These are phyloP conservation scores for Colostygia pectinataria DNA, from an alignment of 2,888 invertebrate genomes.

Conservation along the genomic window DNA sequence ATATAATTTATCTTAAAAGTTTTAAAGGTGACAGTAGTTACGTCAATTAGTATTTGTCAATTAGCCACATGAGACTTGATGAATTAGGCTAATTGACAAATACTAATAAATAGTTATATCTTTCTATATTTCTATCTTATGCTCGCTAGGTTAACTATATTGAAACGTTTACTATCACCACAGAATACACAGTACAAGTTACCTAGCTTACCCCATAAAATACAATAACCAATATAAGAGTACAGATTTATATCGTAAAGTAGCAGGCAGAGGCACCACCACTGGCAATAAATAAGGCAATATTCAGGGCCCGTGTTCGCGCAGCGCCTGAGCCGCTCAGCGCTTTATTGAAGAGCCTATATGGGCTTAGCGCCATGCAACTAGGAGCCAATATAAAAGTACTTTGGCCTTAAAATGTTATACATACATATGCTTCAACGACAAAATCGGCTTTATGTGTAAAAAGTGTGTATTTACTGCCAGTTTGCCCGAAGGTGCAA, in stretches of 20 bases:
- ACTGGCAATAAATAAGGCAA: constrained; percentile 30
- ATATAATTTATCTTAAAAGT: too few relatives aligned
- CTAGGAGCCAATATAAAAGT: constrained; percentile 18
- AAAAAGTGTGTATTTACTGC: too few relatives aligned
- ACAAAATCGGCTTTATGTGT: too few relatives aligned
- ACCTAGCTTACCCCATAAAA: too few relatives aligned
- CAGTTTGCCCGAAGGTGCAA: too few relatives aligned
- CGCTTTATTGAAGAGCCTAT: constrained; percentile 18
- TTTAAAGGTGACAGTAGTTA: too few relatives aligned
- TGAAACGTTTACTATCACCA: constrained; percentile 8
- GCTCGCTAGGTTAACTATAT: not conserved
- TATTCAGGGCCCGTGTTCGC: constrained; percentile 19
- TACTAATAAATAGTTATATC: too few relatives aligned
- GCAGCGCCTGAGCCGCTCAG: constrained; percentile 11
- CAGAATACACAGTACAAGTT: constrained; percentile 8
- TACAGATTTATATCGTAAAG: constrained; percentile 20
- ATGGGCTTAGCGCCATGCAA: constrained; percentile 16
- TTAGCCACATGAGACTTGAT: too few relatives aligned
- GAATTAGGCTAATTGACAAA: too few relatives aligned
- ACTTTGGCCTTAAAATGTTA: constrained; percentile 10
- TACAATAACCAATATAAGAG: constrained; percentile 24
- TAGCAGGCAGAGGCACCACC: constrained; percentile 15
- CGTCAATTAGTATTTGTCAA: too few relatives aligned
- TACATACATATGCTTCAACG: too few relatives aligned
- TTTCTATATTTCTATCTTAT: too few relatives aligned